Conservation (phyloP, 2,113 vertebrate species). For the Stercorarius parasiticus region DNA sequence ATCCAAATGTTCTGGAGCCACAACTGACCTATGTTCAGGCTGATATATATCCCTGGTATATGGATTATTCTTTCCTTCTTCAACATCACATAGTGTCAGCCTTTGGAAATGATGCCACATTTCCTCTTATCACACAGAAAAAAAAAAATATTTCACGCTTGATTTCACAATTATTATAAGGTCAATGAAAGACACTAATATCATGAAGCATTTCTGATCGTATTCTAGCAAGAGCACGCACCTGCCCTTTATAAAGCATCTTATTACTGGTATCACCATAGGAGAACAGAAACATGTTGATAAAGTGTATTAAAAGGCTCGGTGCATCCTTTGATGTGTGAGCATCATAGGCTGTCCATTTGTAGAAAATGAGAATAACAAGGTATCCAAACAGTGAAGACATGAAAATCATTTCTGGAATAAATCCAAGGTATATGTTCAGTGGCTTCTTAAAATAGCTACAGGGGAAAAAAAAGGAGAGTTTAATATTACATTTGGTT, state of each 20-base stretch:
- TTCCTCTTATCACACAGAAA: neutral
- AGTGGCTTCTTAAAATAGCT: conserved; percentile 96
- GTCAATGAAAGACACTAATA: neutral
- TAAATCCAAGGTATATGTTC: conserved; percentile 95
- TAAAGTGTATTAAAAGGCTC: conserved; percentile 96
- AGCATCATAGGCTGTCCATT: conserved; percentile 88
- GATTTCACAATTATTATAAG: neutral
- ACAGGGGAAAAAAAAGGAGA: neutral
- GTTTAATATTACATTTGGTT: neutral
- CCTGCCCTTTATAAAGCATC: conserved; percentile 93
- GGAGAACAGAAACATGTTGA: conserved; percentile 98
- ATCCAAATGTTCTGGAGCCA: neutral
- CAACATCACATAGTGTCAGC: neutral
- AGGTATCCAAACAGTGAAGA: conserved; percentile 91
- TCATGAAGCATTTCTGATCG: neutral
- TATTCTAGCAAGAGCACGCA: conserved; percentile 51
- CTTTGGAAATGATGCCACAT: neutral
- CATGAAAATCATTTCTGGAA: conserved; percentile 97
- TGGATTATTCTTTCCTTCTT: neutral
- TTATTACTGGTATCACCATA: conserved; percentile 80
- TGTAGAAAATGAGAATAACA: conserved; percentile 92
- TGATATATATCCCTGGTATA: neutral
- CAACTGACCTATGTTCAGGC: neutral
- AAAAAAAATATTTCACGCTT: neutral
- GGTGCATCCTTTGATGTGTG: conserved; percentile 84